Evolutionary conservation across 1,140 invertebrate species (phyloP), one percentile per base, ranked within the genome.

Genomic region (Drosophila triauraria): DNA sequence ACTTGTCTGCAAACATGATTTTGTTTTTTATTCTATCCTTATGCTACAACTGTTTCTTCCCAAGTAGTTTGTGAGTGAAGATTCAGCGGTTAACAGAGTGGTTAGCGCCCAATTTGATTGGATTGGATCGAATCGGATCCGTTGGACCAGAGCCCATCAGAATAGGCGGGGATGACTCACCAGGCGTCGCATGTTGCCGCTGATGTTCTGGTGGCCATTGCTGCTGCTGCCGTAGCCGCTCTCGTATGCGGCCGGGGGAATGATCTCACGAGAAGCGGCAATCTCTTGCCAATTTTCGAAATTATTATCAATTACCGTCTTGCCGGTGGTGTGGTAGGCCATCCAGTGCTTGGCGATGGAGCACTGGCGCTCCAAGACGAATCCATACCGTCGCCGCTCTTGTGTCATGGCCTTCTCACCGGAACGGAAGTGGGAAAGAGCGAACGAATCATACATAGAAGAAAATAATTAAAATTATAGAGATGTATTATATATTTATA

Each of bases 261-360:
- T 94, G 87, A 95, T 96, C 93, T 98, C 97, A 79, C 97, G 94
- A 43, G 96, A 97, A 82, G 96, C 95, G 20, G 97, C 97, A 40
- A 98, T 95, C 92, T 98, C 97, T 78, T 96, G 95, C 97, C 97
- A 98, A 92, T 97, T 96, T 85, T 98, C 97, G 57, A 98, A 94
- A 80, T 97, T 96, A 75, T 95, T 95, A 93, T 97, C 96, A 91
- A 97, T 96, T 46, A 96, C 94, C 17, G 95, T 94, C 43, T 95
- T 94, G 59, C 97, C 97, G 67, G 96, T 95, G 71, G 95, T 95
- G 93, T 98, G 97, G 93, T 97, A 98, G 64, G 96, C 96, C 71
- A 97, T 94, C 94, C 97, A 97, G 93, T 98, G 97, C 93, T 98
- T 97, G n/a, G 97, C 97, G 48, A 98, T 94, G 2, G 97, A 97